A percentile compares a stretch with the other conserved stretches of the same genome.
These are phyloP conservation scores for zebrafish (Danio rerio) DNA, from an alignment of 2,113 vertebrate species.

Conservation along the genomic window GRCz12tu NC_133188.1:32740001-32740500, in stretches of 20 bases:
- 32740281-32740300: constrained; percentile 25
- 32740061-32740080: constrained; percentile 56
- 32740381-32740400: background rate
- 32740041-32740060: constrained; percentile 70
- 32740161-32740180: constrained; percentile 68
- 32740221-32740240: background rate
- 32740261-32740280: background rate
- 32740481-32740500: too few relatives aligned
- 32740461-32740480: too few relatives aligned
- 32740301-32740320: constrained; percentile 7
- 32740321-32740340: background rate
- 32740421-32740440: too few relatives aligned
- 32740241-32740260: constrained; percentile 31
- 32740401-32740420: background rate
- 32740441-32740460: too few relatives aligned
- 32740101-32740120: constrained; percentile 69
- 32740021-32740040: constrained; percentile 47
- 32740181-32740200: constrained; percentile 64
- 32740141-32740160: constrained; percentile 66
- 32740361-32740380: background rate
- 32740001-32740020: constrained; percentile 65
- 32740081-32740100: constrained; percentile 65
- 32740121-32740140: constrained; percentile 71
- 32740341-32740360: background rate
- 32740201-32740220: constrained; percentile 63